Conservation (phyloP, 2,797 vertebrate species). For the Xenops minutus region DNA sequence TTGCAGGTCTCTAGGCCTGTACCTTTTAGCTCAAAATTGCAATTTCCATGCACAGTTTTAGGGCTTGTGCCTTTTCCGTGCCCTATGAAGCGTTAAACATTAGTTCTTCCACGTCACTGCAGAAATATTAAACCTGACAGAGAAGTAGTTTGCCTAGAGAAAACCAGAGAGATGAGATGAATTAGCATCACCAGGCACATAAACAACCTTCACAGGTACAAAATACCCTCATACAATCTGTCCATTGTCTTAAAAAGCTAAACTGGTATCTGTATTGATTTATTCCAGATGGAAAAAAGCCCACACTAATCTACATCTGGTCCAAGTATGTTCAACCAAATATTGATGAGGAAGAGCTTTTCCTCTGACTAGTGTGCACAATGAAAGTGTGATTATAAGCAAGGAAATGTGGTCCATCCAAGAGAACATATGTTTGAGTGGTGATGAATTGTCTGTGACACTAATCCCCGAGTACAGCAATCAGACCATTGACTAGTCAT, state of each 20-base stretch:
- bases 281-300: not conserved
- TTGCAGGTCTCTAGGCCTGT: not conserved
- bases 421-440: not conserved
- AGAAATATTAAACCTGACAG: not conserved
- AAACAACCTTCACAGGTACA: not conserved
- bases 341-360: constrained; percentile 13
- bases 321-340: not conserved
- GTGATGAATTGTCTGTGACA: constrained; percentile 42
- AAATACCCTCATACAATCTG: not conserved
- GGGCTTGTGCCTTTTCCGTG: not conserved
- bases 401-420: not conserved
- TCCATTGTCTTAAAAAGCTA: not conserved
- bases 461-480: not conserved
- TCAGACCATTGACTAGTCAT: not conserved
- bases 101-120: not conserved
- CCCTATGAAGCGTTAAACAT: fast-evolving
- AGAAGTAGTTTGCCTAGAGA: not conserved
- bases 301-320: constrained; percentile 40
- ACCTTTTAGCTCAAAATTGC: not conserved
- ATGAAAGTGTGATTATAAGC: not conserved
- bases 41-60: not conserved
- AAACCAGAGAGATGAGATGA: not conserved
- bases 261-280: constrained; percentile 14
- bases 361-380: not conserved
- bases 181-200: not conserved